Base-by-base conservation (phyloP, 23 tunicate genomes). In the Pegea sp. region DNA sequence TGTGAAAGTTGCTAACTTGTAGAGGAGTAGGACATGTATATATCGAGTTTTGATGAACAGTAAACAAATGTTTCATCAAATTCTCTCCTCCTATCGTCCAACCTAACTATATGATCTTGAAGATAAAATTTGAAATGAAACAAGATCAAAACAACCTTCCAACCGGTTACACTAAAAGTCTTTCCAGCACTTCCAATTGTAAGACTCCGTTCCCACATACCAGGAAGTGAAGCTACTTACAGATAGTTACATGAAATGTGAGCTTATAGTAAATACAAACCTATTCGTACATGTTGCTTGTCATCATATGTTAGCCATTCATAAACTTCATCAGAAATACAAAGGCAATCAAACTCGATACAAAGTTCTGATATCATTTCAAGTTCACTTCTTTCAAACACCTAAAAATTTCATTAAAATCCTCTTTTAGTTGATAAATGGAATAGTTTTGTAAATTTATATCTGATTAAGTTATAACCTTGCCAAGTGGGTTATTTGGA, bases 151-250 rank as follows among this genome's bases (percentile, higher is more conserved):
- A 44, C 48, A 32, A 73, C 77, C 66, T 90, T 90, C 98, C 98
- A 90, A 1, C 98, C 98, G 26, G 98, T 90, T 24, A 77, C 81
- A 62, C 91, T 77, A 60, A 81, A 77, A 7, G 98, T 90, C 48
- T 90, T 90, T 2, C 98, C 98, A 30, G 98, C 98, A 46, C 81
- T 70, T 8, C 98, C 98, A 30, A 90, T 78, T 3, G 98, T 90
- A 4, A 90, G 31, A 2, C 91, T 90, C 21, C 98, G 65, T 7
- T 78, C 86, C 80, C 79, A 77, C 98, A 90, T 90, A 0, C 74
- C 90, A 1, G 97, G 97, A 2, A 81, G 59, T 3, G 93, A 71
- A 0, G 63, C 93, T 76, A 24, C n/a, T n/a, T n/a, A n/a, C n/a
- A n/a, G n/a, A n/a, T n/a, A n/a, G n/a, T n/a, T n/a, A n/a, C n/a